Conservation (phyloP, 2,797 vertebrate species). For the Threskiornis aethiopicus region DNA sequence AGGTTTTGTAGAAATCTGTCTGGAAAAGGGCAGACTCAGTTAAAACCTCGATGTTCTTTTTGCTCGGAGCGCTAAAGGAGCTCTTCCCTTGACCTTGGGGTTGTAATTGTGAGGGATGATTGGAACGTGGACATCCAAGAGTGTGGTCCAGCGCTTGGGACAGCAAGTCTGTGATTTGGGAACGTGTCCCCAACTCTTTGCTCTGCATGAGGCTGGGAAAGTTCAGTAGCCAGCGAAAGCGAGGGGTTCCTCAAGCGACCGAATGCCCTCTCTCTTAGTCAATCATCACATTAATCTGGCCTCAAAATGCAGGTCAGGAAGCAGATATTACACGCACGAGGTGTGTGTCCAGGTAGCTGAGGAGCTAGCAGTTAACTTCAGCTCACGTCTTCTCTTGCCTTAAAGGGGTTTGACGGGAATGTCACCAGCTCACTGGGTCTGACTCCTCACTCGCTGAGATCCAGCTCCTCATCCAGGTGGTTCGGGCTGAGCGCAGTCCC, state of each 20-base stretch:
- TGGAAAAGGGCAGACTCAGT: accelerated
- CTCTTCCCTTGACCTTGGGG: background rate
- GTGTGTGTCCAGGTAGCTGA: background rate
- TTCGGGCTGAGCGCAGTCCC: accelerated
- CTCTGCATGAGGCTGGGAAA: background rate
- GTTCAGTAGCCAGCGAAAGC: background rate
- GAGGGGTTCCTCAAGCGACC: background rate
- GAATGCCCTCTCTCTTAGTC: background rate
- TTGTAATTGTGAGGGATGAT: background rate
- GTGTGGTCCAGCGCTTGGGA: accelerated
- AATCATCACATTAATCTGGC: background rate
- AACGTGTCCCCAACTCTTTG: background rate
- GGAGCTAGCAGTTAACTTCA: background rate
- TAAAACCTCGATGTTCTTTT: background rate
- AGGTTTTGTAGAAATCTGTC: background rate
- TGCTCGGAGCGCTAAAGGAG: background rate
- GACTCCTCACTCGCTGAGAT: background rate
- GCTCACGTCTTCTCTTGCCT: background rate
- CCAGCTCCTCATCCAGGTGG: background rate
- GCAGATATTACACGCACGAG: background rate
- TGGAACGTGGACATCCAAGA: background rate
- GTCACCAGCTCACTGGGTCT: background rate
- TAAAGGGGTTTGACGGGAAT: accelerated
- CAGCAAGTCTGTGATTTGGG: background rate
- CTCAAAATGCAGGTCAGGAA: background rate